Evolutionary conservation across 2,888 invertebrate species (phyloP).

Genomic region (Trissonchulus latispiculum): DNA sequence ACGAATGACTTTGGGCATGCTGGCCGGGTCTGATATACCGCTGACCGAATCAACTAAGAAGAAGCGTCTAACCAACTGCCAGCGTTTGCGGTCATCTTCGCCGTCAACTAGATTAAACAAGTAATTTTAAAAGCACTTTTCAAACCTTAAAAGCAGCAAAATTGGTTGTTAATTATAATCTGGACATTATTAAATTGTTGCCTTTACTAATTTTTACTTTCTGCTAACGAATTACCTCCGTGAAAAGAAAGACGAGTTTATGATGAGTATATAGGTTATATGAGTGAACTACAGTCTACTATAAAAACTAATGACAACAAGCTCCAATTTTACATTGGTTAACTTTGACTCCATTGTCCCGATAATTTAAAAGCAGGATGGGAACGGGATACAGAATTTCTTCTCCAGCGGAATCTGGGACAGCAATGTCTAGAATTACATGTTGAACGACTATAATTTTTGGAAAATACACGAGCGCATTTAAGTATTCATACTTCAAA

Average conservation of each 20-base stretch:
- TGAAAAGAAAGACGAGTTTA: too few relatives aligned
- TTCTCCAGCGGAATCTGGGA: neutral
- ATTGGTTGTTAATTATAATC: too few relatives aligned
- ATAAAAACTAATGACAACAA: neutral
- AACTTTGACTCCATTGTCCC: constrained; percentile 45
- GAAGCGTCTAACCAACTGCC: constrained; percentile 60
- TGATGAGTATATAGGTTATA: too few relatives aligned
- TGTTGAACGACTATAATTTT: too few relatives aligned
- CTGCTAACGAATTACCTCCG: too few relatives aligned
- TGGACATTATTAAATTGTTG: too few relatives aligned
- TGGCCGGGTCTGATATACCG: constrained; percentile 21
- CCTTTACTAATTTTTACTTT: too few relatives aligned
- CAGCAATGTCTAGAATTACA: neutral
- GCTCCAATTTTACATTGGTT: constrained; percentile 47
- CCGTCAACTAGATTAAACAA: too few relatives aligned
- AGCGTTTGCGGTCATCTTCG: constrained; percentile 44
- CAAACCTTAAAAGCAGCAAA: too few relatives aligned
- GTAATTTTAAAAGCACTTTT: too few relatives aligned
- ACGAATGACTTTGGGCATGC: constrained; percentile 31
- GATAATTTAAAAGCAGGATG: constrained; percentile 51
- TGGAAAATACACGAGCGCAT: too few relatives aligned
- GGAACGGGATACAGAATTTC: constrained; percentile 52
- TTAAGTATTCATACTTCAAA: too few relatives aligned
- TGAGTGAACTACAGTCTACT: constrained; percentile 16
- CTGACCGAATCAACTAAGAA: constrained; percentile 54